A percentile compares a stretch with the other conserved stretches of the same genome.
phyloP scores from a whole-genome alignment of 2,797 vertebrate species.

The Coilia nasus region DNA sequence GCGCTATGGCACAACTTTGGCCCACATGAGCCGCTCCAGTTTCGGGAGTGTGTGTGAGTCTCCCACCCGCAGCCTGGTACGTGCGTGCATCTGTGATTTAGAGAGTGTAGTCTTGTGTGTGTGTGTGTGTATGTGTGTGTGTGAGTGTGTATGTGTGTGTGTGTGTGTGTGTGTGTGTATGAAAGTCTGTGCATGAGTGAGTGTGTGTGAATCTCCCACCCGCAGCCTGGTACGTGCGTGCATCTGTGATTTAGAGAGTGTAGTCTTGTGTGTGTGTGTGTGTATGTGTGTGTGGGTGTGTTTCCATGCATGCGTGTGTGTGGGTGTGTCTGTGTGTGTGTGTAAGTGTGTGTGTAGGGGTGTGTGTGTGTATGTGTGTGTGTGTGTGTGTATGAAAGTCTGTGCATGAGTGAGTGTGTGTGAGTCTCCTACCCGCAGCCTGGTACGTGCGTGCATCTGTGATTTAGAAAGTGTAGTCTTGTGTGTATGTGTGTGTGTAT shows the following conservation, averaged over 20 bases:
- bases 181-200: background rate
- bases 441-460: conserved; percentile 71
- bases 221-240: conserved; percentile 78
- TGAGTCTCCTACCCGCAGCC: conserved; percentile 86
- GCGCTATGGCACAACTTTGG: conserved; percentile 89
- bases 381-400: background rate
- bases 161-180: background rate
- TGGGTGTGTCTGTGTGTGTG: background rate
- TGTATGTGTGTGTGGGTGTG: background rate
- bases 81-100: background rate
- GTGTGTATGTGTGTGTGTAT: background rate
- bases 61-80: conserved; percentile 86
- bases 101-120: background rate
- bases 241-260: background rate
- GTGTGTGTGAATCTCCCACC: conserved; percentile 80
- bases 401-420: background rate
- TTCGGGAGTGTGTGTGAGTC: conserved; percentile 89
- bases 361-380: background rate
- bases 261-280: background rate
- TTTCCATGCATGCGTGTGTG: background rate
- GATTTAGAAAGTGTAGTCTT: background rate
- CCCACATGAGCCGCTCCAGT: conserved; percentile 87
- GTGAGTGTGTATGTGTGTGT: background rate
- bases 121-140: background rate
- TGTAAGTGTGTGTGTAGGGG: background rate